A percentile compares a stretch with the other conserved stretches of the same genome.
These are phyloP conservation scores for Diarsia dahlii DNA, from an alignment of 2,888 invertebrate genomes.

Conservation along the genomic window DNA sequence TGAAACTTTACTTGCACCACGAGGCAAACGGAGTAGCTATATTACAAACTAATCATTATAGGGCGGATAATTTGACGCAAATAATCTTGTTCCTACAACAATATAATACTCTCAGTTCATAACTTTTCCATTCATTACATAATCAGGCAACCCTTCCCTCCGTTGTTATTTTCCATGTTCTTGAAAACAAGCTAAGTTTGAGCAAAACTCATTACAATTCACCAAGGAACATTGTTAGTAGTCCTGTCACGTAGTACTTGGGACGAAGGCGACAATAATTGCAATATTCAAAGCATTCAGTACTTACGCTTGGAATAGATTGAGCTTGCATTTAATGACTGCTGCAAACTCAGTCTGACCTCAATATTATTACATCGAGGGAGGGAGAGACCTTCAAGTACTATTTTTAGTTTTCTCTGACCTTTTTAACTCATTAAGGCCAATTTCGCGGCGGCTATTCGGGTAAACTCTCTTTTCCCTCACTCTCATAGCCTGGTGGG, in stretches of 20 bases:
- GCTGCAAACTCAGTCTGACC: slow-evolving; percentile 11
- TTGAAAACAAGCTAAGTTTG: slow-evolving; percentile 41
- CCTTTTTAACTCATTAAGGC: too few relatives aligned
- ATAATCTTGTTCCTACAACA: not conserved
- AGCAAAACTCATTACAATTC: slow-evolving; percentile 52
- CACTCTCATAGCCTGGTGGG: too few relatives aligned
- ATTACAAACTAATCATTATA: too few relatives aligned
- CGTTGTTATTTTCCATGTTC: slow-evolving; percentile 31
- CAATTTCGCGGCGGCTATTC: too few relatives aligned
- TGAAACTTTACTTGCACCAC: too few relatives aligned
- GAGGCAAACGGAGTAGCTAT: too few relatives aligned
- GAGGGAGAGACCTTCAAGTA: not conserved
- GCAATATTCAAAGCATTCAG: slow-evolving; percentile 51
- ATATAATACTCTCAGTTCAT: not conserved
- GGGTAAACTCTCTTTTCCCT: too few relatives aligned
- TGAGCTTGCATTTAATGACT: slow-evolving; percentile 32
- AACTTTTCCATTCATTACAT: slow-evolving; percentile 20
- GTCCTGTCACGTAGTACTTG: slow-evolving; percentile 32
- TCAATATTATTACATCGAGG: not conserved
- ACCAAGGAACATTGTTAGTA: slow-evolving; percentile 27
- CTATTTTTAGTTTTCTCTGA: too few relatives aligned
- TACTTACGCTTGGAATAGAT: slow-evolving; percentile 37
- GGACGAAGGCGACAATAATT: slow-evolving; percentile 45
- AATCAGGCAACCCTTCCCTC: not conserved
- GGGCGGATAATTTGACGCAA: not conserved